Conservation (phyloP, 2,113 vertebrate genomes). For the Oncorhynchus tshawytscha region DNA sequence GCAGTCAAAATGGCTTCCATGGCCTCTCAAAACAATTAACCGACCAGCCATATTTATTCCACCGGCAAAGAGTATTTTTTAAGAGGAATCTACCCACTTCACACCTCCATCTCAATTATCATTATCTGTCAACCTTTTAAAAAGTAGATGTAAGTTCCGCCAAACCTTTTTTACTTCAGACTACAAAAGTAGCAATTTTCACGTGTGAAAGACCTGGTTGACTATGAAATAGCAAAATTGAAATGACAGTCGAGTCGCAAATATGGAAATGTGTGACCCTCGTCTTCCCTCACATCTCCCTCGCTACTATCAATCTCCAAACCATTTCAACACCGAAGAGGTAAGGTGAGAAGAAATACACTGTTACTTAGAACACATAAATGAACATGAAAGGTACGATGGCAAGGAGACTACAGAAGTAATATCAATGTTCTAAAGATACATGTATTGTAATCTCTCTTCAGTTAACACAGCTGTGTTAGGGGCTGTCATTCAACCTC, state of each 20-base stretch:
- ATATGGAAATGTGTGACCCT: background rate
- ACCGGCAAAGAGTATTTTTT: no score
- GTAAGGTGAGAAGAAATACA: background rate
- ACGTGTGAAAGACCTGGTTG: background rate
- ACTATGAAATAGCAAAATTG: background rate
- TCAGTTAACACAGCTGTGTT: no score
- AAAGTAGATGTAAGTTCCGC: background rate
- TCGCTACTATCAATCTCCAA: background rate
- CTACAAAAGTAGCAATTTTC: slow-evolving; percentile 9
- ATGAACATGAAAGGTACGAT: background rate
- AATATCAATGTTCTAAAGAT: no score
- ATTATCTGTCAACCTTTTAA: background rate
- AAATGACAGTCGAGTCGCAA: background rate
- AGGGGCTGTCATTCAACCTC: no score
- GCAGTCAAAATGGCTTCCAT: no score
- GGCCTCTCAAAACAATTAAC: no score
- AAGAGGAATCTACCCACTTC: background rate
- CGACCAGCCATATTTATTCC: no score
- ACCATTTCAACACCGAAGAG: background rate
- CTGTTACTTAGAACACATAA: background rate
- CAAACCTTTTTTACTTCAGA: background rate
- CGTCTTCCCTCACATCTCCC: no score
- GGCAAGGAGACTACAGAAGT: background rate
- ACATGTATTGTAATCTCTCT: no score
- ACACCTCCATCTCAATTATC: background rate